phyloP scores from a whole-genome alignment of 30 jellyfish, hydroid and myxozoan species.

The Aurelia sp. region DNA sequence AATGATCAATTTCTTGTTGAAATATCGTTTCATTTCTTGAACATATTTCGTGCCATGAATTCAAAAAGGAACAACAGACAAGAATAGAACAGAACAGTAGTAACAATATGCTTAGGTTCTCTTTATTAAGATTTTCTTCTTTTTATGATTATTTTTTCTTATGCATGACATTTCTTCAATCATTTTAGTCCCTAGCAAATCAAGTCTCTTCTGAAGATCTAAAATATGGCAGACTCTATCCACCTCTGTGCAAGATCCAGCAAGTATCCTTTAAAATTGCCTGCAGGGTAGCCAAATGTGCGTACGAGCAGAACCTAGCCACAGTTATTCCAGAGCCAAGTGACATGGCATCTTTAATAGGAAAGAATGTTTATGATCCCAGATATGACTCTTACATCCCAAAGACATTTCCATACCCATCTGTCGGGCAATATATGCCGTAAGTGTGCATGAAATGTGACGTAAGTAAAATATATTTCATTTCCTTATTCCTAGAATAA shows the following conservation, averaged over 20 bases:
- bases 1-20: too few species aligned
- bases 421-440: slow-evolving; percentile 50
- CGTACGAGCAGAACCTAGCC: slow-evolving; percentile 89
- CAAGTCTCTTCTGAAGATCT: slow-evolving; percentile 87
- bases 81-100: too few species aligned
- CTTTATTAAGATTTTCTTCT: too few species aligned
- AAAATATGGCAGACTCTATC: slow-evolving; percentile 84
- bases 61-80: too few species aligned
- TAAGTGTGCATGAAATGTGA: not conserved
- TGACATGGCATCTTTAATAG: slow-evolving; percentile 51
- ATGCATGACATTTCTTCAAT: too few species aligned
- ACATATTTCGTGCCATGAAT: too few species aligned
- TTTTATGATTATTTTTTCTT: too few species aligned
- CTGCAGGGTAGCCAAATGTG: slow-evolving; percentile 75
- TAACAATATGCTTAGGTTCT: too few species aligned
- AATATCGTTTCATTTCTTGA: too few species aligned
- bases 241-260: slow-evolving; percentile 82
- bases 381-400: slow-evolving; percentile 86
- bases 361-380: slow-evolving; percentile 79
- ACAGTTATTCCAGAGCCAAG: slow-evolving; percentile 88
- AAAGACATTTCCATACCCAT: slow-evolving; percentile 83
- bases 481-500: too few species aligned
- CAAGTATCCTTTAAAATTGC: slow-evolving; percentile 91
- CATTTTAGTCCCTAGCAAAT: slow-evolving; percentile 80
- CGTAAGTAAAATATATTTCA: too few species aligned